Conservation (phyloP, 2,113 vertebrate species). For the Pogona vitticeps region DNA sequence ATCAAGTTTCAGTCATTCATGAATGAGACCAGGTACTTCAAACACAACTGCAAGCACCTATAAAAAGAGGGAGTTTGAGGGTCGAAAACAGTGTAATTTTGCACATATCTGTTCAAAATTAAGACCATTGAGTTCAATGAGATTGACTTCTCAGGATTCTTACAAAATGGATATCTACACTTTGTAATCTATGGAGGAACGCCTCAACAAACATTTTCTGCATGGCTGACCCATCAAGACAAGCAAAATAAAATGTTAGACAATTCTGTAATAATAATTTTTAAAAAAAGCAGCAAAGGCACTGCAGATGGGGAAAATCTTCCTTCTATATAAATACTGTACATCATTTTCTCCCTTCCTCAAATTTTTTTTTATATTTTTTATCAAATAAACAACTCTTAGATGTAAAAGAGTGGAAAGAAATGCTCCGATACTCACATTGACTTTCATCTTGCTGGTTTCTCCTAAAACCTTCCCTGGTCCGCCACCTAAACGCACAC, state of each 20-base stretch:
- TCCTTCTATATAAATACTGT: neutral
- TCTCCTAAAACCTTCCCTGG: neutral
- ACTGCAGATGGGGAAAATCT: neutral
- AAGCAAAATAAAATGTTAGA: neutral
- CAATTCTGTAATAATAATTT: neutral
- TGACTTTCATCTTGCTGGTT: slow-evolving; percentile 63
- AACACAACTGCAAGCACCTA: neutral
- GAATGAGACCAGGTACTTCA: rapidly evolving
- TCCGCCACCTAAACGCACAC: slow-evolving; percentile 30
- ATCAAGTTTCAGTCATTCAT: rapidly evolving
- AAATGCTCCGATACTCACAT: slow-evolving; percentile 40
- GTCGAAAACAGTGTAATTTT: neutral
- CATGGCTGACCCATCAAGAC: neutral
- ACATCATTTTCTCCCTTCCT: too few relatives aligned
- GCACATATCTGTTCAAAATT: neutral
- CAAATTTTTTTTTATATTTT: neutral
- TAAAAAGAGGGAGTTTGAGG: neutral
- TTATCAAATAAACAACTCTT: rapidly evolving
- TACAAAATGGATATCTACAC: neutral
- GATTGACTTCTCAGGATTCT: neutral
- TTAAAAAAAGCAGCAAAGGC: neutral
- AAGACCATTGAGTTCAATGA: neutral
- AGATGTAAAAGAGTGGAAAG: neutral
- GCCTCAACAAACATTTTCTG: neutral
- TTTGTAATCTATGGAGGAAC: neutral